A percentile compares a stretch with the other conserved stretches of the same genome.
Conservation (phyloP, 1,140 invertebrate species). For the Drosophila littoralis region DNA sequence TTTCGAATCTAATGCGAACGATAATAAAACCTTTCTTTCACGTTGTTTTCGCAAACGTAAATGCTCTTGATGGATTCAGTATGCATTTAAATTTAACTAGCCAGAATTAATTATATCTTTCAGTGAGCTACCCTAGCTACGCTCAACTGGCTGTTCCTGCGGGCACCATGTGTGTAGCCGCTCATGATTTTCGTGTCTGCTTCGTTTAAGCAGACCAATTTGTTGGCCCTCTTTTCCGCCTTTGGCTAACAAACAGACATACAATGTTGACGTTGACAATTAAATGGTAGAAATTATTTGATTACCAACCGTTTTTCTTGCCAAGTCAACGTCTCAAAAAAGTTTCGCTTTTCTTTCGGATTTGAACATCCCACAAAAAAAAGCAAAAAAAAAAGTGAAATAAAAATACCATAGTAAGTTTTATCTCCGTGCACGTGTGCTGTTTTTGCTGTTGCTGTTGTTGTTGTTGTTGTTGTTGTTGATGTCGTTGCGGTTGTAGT, state of each 20-base stretch:
- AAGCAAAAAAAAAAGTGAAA: slow-evolving; percentile 20
- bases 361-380: slow-evolving; percentile 24
- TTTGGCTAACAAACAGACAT: slow-evolving; percentile 11
- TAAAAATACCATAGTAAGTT: slow-evolving; percentile 37
- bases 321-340: slow-evolving; percentile 49
- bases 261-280: slow-evolving; percentile 61
- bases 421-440: slow-evolving; percentile 49
- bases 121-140: background rate
- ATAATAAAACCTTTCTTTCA: too few species aligned
- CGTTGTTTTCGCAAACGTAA: background rate
- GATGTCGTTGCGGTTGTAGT: slow-evolving; percentile 21
- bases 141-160: background rate
- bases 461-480: slow-evolving; percentile 12
- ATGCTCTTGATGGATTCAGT: background rate
- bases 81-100: background rate
- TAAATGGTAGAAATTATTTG: slow-evolving; percentile 79
- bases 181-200: slow-evolving; percentile 48
- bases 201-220: slow-evolving; percentile 58
- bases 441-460: slow-evolving; percentile 13
- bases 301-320: slow-evolving; percentile 72
- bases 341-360: slow-evolving; percentile 75
- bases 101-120: slow-evolving; percentile 9
- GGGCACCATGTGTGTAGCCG: slow-evolving; percentile 48
- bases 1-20: too few species aligned
- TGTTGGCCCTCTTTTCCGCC: slow-evolving; percentile 30